Base-by-base conservation (phyloP, 2,888 invertebrate genomes). In the Blastobasis lacticolella region DNA sequence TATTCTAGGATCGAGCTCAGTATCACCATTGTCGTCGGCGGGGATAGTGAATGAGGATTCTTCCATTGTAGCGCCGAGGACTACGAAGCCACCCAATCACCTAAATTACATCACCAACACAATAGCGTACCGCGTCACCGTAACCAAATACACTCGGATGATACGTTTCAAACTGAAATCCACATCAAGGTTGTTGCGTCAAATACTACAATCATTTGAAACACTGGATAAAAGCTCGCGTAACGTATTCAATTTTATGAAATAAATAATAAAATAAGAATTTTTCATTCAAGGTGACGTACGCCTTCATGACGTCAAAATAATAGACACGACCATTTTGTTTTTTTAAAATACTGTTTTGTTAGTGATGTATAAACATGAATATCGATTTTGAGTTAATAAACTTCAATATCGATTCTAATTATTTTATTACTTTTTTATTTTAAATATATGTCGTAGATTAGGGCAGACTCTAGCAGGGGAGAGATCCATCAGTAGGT, bases 1-100 rank as follows among this genome's bases (percentile, higher is more conserved):
- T 81, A 89, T 89, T 81, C 89, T 87, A 79, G 89, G 89, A 68
- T 89, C 89, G 77, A 89, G 89, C 75, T 89, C 89, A 81, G 87
- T 79, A 73, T 88, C 88, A 78, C 86, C 88, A 80, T 84, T 86
- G 86, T 88, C 87, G 66, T 88, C 87, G 59, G 88, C 87, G 63
- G 88, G 88, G 70, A 89, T 88, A 55, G 88, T 89, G 75, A 89
- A 89, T 65, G 88, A 89, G 69, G 88, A 88, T 73, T 89, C 88
- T 78, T 88, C 88, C 88, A 89, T 89, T 82, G 81, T 81, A 75
- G 70, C 71, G 71, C 68, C 69, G 71, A 71, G 69, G 68, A 76
- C 73, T 77, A 77, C 72, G 81, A 85, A 85, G 81, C 81, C 79
- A 83, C 80, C 78, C 81, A 84, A 83, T 78, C 81, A 77, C 81